Evolutionary conservation across 2,888 invertebrate genomes (phyloP).

Genomic region (Loripinus fragilis): DNA sequence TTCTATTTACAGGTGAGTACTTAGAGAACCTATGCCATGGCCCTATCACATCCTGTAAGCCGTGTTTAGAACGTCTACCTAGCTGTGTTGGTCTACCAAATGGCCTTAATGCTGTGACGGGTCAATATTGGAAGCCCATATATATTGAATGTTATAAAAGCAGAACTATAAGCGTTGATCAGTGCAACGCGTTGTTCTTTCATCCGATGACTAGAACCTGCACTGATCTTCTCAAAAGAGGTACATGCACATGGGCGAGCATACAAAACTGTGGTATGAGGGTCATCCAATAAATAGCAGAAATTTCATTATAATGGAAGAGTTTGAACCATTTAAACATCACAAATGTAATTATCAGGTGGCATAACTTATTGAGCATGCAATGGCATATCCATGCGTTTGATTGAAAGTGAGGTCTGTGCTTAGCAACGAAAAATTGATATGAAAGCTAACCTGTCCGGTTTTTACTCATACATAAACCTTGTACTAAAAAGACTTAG

Average conservation of each 20-base stretch:
- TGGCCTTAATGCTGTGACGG: conserved; percentile 49
- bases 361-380: no score
- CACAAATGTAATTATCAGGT: no score
- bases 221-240: conserved; percentile 40
- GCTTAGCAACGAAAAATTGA: no score
- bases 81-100: conserved; percentile 60
- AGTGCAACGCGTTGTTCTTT: conserved; percentile 55
- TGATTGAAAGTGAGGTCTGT: no score
- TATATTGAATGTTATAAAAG: conserved; percentile 59
- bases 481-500: no score
- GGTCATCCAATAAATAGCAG: no score
- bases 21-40: conserved; percentile 56
- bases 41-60: conserved; percentile 47
- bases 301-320: no score
- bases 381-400: no score
- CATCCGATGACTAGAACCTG: conserved; percentile 43
- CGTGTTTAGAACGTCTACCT: conserved; percentile 56
- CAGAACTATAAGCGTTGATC: conserved; percentile 48
- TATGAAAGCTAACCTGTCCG: no score
- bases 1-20: conserved; percentile 57
- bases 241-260: conserved; percentile 26
- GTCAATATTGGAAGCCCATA: conserved; percentile 50
- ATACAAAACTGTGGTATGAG: no score
- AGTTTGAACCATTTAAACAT: no score
- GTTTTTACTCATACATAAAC: no score